These are phyloP conservation scores for Pangasius larnaudii DNA, from an alignment of 2,797 vertebrate genomes.

Conservation along the genomic window DNA sequence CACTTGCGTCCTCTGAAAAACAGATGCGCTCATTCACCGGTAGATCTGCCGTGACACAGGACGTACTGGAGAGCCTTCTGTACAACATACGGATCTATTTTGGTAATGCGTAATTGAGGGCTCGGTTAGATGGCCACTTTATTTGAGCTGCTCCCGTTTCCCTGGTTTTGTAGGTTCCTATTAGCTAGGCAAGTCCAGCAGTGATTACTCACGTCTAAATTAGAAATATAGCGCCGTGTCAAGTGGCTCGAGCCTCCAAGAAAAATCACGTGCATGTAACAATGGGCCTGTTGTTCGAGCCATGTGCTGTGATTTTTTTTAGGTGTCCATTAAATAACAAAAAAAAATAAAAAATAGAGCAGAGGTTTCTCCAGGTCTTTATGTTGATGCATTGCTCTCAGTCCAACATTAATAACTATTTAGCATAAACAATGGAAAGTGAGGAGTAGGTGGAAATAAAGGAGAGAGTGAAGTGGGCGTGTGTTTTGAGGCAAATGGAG, in stretches of 20 bases:
- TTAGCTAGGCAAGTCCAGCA: slow-evolving; percentile 53
- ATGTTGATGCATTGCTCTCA: slow-evolving; percentile 23
- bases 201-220: slow-evolving; percentile 63
- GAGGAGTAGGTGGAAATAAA: slow-evolving; percentile 27
- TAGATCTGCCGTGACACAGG: neutral
- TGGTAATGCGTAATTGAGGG: slow-evolving; percentile 52
- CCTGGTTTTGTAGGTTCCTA: slow-evolving; percentile 60
- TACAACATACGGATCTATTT: slow-evolving; percentile 55
- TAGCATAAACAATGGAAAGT: slow-evolving; percentile 41
- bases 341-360: neutral
- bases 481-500: slow-evolving; percentile 28
- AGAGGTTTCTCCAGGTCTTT: neutral
- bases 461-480: slow-evolving; percentile 39
- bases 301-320: neutral
- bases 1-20: neutral
- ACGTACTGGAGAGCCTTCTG: slow-evolving; percentile 14
- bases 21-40: neutral
- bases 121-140: slow-evolving; percentile 55
- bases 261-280: slow-evolving; percentile 32
- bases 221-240: slow-evolving; percentile 47
- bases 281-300: slow-evolving; percentile 14
- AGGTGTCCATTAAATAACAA: neutral
- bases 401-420: slow-evolving; percentile 39
- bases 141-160: slow-evolving; percentile 59
- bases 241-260: slow-evolving; percentile 16